Base-by-base conservation (phyloP, 2,113 vertebrate genomes). In the Rhinoderma darwinii region DNA sequence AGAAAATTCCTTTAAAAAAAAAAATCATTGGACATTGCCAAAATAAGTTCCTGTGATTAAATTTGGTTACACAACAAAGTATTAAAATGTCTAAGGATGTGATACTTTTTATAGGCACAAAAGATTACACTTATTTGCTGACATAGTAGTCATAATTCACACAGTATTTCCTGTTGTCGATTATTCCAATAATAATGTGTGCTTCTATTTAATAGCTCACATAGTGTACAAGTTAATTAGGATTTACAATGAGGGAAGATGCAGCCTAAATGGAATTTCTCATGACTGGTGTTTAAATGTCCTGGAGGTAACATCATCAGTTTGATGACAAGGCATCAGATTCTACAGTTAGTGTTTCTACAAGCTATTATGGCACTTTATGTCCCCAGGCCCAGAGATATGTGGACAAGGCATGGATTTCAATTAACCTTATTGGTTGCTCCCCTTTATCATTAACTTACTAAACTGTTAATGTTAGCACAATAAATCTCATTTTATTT, bases 281-380 rank as follows among this genome's bases (percentile, higher is more conserved):
- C 17, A 10, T 54, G 27, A 25, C 82, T 83, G n/a, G 82, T 83
- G 63, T 51, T 54, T 50, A 72, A 39, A 72, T 83, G 82, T 72
- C 82, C 82, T 83, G 20, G 66, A 72, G 82, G 43, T 51, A 72
- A 72, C 63, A 83, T 83, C 72, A 83, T 50, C 63, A 35, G 66
- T 59, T 51, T 83, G 63, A 83, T 83, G 82, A 83, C 82, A 83
- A 83, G 63, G 82, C 82, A 83, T 37, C 81, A 83, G 82, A 83
- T 83, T 72, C 66, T 51, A 37, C 30, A 35, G 63, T 83, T 51
- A 72, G 63, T 72, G 63, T 72, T 59, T 32, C 63, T 72, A 72
- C 41, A 83, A 83, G 82, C 82, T 83, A 37, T 83, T 83, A 83
- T 72, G 72, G 82, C 66, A 2, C 63, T 51, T 50, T 37, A 83